Conservation (phyloP, 2,113 vertebrate species). For the Dascyllus trimaculatus region DNA sequence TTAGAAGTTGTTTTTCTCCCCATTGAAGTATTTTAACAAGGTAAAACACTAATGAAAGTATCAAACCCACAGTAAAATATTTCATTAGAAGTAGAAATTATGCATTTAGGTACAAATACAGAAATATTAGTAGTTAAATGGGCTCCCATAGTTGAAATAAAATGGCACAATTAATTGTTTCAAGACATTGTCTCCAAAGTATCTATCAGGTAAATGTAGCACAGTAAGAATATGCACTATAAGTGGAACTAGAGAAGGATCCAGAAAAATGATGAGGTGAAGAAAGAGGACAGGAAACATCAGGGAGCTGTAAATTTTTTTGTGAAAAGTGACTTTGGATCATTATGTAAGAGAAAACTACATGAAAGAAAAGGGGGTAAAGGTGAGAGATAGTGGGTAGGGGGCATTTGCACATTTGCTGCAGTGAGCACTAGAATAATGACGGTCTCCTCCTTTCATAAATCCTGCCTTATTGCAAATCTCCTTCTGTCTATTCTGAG, state of each 20-base stretch:
- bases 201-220: no score
- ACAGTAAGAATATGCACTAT: not conserved
- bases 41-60: no score
- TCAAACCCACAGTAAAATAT: no score
- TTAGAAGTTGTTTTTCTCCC: no score
- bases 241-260: constrained; percentile 1
- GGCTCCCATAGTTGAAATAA: no score
- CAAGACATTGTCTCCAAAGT: no score
- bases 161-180: no score
- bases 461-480: constrained; percentile 64
- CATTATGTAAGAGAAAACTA: constrained; percentile 35
- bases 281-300: not conserved
- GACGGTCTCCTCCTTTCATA: constrained; percentile 59
- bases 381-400: constrained; percentile 30
- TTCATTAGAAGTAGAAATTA: no score
- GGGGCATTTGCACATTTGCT: constrained; percentile 45
- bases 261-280: constrained; percentile 22
- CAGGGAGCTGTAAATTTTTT: not conserved
- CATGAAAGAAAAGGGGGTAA: constrained; percentile 10
- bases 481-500: constrained; percentile 63
- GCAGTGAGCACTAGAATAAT: constrained; percentile 51
- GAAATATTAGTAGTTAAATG: no score
- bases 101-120: no score
- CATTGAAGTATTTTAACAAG: no score
- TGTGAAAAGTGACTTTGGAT: constrained; percentile 16